Base-by-base conservation (phyloP, 2,888 invertebrate genomes). In the Drosophila kuntzei region DNA sequence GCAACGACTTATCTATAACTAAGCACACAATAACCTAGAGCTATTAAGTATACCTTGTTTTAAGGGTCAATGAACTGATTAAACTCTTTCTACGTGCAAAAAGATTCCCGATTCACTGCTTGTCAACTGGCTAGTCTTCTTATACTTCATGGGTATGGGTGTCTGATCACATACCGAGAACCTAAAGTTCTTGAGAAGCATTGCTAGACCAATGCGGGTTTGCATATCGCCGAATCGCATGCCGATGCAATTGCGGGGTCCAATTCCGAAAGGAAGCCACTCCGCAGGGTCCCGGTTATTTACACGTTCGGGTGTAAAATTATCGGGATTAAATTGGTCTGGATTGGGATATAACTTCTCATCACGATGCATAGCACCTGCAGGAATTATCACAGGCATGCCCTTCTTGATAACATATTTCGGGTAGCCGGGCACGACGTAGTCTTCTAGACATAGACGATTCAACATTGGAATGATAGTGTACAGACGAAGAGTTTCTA, bases 331-430 rank as follows among this genome's bases (percentile, higher is more conserved):
- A 63, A 95, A 95, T 18, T 91, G 92, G 6, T 94, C 91, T 0
- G 95, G 95, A 8, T 95, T 92, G 0, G 94, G 94, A 73, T 94
- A 95, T 70, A 94, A 92, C 0, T 93, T 92, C 0, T 94, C 93
- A 80, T 95, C 94, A 83, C 93, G 93, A 71, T 95, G 95, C 78
- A 95, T 93, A 0, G 94, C 93, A 47, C 93, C 92, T 1, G 92
- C 90, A 0, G 95, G 94, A 49, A 95, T 93, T 3, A 94, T 87
- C 0, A 94, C 89, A 18, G 92, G 85, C 14, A 93, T 93, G 0
- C 93, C 94, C 74, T 93, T 93, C 43, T 93, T 93, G 63, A 94
- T 93, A 0, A 92, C 89, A 58, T 93, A 88, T 11, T 93, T 92
- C 0, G 92, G 93, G 66, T 93, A 90, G 0, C 93, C 93, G 4